phyloP scores from a whole-genome alignment of 53 echinoderm and acorn worm genomes.

The Hippasteria phrygiana region DNA sequence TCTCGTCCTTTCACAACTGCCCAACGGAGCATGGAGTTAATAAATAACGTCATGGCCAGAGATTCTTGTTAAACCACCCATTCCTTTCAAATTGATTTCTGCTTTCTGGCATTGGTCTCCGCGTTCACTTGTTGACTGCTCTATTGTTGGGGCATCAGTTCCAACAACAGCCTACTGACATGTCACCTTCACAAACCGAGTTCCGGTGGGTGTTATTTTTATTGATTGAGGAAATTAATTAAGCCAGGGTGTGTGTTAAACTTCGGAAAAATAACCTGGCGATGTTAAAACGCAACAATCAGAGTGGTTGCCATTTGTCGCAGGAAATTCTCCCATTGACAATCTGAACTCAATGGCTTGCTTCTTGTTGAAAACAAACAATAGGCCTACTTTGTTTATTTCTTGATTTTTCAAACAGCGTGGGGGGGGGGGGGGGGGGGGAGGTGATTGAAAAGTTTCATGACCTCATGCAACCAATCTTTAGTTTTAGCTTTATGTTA shows the following conservation, averaged over 20 bases:
- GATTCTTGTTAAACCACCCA: constrained; percentile 24
- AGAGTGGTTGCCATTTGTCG: too few relatives aligned
- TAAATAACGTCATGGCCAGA: constrained; percentile 16
- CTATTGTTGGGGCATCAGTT: background rate
- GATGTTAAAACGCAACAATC: background rate
- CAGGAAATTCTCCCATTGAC: too few relatives aligned
- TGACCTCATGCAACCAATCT: too few relatives aligned
- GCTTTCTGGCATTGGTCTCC: background rate
- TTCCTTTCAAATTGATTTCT: constrained; percentile 41
- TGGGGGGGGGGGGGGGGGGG: too few relatives aligned
- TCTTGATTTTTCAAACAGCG: too few relatives aligned
- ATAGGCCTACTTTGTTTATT: too few relatives aligned
- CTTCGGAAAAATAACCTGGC: background rate
- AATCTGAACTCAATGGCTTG: too few relatives aligned
- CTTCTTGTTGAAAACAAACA: too few relatives aligned
- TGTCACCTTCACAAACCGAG: background rate
- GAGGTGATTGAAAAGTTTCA: too few relatives aligned
- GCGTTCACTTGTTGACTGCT: constrained; percentile 2
- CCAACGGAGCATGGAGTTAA: constrained; percentile 26
- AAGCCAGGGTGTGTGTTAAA: background rate
- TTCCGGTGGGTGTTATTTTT: constrained; percentile 1
- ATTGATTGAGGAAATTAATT: constrained; percentile 13
- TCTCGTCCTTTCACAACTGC: background rate
- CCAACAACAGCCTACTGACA: background rate
- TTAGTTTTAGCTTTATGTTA: too few relatives aligned